Evolutionary conservation across 2,888 invertebrate species (phyloP).

Genomic region (Cylindroiulus punctatus): DNA sequence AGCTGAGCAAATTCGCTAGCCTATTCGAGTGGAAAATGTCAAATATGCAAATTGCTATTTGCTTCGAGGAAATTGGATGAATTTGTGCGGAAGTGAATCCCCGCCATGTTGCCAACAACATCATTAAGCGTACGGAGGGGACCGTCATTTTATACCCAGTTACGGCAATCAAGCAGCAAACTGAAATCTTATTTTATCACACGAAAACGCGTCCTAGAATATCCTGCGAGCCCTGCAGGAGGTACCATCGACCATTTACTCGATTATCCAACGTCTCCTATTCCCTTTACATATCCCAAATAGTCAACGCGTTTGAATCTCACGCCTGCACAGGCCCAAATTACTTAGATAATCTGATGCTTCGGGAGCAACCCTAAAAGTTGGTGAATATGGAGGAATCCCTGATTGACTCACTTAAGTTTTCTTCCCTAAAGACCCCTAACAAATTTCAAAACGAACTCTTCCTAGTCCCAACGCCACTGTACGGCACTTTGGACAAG

Average conservation of each 20-base stretch:
- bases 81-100: slow-evolving; percentile 38
- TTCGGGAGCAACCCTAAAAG: neutral
- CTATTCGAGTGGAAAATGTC: slow-evolving; percentile 21
- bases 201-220: neutral
- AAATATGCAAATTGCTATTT: slow-evolving; percentile 42
- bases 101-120: slow-evolving; percentile 38
- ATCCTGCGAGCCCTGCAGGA: slow-evolving; percentile 13
- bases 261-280: slow-evolving; percentile 4
- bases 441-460: neutral
- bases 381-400: neutral
- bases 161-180: slow-evolving; percentile 22
- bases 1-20: neutral
- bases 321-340: slow-evolving; percentile 11
- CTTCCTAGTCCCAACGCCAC: neutral
- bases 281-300: slow-evolving; percentile 3
- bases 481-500: no score
- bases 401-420: neutral
- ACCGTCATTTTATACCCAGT: slow-evolving; percentile 7
- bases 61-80: slow-evolving; percentile 29
- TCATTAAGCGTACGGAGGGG: neutral
- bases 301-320: neutral
- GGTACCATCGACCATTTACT: slow-evolving; percentile 1
- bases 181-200: slow-evolving; percentile 36
- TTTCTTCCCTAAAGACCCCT: neutral
- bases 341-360: slow-evolving; percentile 12